Evolutionary conservation across 2,888 invertebrate genomes (phyloP), one percentile per base, ranked within the genome.

Genomic region (Drosophila subsilvestris): DNA sequence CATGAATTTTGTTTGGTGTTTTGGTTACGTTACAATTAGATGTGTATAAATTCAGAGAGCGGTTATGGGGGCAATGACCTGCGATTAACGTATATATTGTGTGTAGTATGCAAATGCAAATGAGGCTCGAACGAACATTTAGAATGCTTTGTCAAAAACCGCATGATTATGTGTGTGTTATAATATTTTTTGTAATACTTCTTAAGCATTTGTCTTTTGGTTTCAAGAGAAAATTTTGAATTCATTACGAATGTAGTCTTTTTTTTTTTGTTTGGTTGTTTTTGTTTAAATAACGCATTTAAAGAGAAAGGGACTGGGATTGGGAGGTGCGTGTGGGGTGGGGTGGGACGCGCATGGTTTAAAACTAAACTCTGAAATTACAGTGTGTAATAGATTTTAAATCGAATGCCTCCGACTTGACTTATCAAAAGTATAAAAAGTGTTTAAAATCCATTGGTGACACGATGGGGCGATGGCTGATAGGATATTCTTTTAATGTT

Each of bases 351-450:
- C n/a, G 29, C 72, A 61, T 62, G 83, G 63, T 85, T 82, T 86
- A 86, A 51, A 88, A 82, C 82, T 82, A 88, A 77, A 88, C 66
- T 82, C 80, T 66, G 78, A 83, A 86, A 78, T 79, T 61, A 74
- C 60, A 56, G 58, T 56, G 65, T 69, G 61, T 63, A 72, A 67
- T 80, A 84, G 79, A 86, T 86, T 86, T 87, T 85, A 88, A 87
- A 86, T 87, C 87, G 87, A 84, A 88, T 88, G 87, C 86, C 82
- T 86, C 76, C 82, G 85, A 79, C 74, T 86, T 67, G 87, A 87
- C 85, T 84, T 84, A 84, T 84, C 79, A 88, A 84, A 84, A 88
- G 89, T 88, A 84, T 88, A 88, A 87, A 84, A 88, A 83, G 84
- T 83, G 84, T 88, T 88, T 88, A 88, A 84, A 88, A 88, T 87